Evolutionary conservation across 64 coral and sea anemone species (phyloP).

Genomic region (Orbicella faveolata): DNA sequence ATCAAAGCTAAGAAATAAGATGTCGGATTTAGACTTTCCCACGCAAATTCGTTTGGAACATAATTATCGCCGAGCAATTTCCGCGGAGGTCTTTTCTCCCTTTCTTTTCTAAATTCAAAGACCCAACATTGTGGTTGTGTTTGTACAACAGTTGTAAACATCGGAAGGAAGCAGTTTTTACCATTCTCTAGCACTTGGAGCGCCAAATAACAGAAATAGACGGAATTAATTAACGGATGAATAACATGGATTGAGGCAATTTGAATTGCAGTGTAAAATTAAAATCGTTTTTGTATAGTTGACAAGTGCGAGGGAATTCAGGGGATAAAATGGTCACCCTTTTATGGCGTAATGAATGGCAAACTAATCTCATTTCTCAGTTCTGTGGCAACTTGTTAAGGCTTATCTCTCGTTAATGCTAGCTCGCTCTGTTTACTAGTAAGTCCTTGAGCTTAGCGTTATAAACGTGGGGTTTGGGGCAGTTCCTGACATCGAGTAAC

Average conservation of each 20-base stretch:
- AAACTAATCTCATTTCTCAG: not conserved
- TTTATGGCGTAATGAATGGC: not conserved
- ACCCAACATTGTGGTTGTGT: constrained; percentile 1
- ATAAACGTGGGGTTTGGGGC: not conserved
- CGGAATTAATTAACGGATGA: constrained; percentile 22
- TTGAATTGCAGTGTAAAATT: constrained; percentile 15
- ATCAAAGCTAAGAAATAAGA: not conserved
- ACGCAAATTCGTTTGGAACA: not conserved
- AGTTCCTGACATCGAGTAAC: not conserved
- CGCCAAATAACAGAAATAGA: not conserved
- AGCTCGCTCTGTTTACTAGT: not conserved
- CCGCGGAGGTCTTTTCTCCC: not conserved
- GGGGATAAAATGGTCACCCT: not conserved
- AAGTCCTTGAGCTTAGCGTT: not conserved
- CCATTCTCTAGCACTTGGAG: not conserved
- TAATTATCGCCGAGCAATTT: constrained; percentile 1
- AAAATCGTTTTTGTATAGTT: constrained; percentile 17
- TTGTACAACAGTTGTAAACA: constrained; percentile 8
- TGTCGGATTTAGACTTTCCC: not conserved
- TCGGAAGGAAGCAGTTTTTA: constrained; percentile 30
- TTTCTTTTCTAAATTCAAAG: not conserved
- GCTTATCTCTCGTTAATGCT: not conserved
- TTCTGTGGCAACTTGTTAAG: not conserved
- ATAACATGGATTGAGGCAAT: not conserved
- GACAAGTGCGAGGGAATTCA: not conserved